Percentiles rank a stretch among this genome's conserved stretches.
Conservation (phyloP, 1,140 invertebrate species). For the Camponotus floridanus region DNA sequence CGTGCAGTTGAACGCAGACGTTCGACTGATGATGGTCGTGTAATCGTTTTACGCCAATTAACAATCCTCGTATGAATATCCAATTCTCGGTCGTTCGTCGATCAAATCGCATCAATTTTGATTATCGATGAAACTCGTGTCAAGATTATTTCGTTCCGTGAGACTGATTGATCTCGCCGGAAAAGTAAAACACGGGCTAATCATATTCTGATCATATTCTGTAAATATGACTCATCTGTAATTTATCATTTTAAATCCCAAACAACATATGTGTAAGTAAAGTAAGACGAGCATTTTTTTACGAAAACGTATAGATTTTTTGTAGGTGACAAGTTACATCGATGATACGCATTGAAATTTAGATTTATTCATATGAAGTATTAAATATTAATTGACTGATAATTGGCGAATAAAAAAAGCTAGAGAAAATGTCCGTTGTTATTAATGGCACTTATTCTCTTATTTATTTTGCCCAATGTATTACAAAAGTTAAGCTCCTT, state of each 20-base stretch:
- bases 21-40: constrained; percentile 2
- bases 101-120: neutral
- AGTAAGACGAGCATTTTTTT: constrained; percentile 10
- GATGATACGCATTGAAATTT: neutral
- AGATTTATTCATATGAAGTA: neutral
- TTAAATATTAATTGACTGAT: constrained; percentile 17
- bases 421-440: neutral
- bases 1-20: neutral
- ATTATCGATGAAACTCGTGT: neutral
- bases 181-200: neutral
- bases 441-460: neutral
- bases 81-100: neutral
- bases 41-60: constrained; percentile 38
- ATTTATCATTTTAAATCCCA: neutral
- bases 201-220: too few species aligned
- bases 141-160: neutral
- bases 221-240: constrained; percentile 4
- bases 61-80: neutral
- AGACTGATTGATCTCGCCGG: neutral
- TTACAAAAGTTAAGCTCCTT: neutral
- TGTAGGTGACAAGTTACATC: neutral
- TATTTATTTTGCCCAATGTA: neutral
- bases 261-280: neutral
- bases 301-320: neutral
- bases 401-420: neutral